phyloP scores from a whole-genome alignment of 2,888 invertebrate genomes.

The Folsomia manolachei region DNA sequence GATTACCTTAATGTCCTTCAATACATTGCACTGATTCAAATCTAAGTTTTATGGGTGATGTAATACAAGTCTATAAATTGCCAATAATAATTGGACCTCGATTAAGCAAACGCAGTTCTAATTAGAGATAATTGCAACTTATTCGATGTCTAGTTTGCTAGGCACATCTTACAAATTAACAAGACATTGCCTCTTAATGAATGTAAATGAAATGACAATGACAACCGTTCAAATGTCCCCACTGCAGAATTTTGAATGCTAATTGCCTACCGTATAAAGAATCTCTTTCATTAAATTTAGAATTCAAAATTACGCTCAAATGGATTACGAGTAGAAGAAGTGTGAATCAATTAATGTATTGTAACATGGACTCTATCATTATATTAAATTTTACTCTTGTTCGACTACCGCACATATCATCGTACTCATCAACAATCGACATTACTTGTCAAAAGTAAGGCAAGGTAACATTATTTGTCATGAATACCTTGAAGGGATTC shows the following conservation, averaged over 20 bases:
- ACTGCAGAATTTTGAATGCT: not conserved
- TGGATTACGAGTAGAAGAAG: not conserved
- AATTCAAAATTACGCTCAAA: not conserved
- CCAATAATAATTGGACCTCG: too few relatives aligned
- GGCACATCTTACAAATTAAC: too few relatives aligned
- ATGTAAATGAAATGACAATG: not conserved
- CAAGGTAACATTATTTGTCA: constrained; percentile 10
- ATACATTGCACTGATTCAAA: too few relatives aligned
- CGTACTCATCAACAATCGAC: not conserved
- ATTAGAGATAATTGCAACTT: too few relatives aligned
- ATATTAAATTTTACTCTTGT: too few relatives aligned
- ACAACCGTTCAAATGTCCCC: not conserved
- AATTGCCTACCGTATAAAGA: not conserved
- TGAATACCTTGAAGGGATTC: not conserved
- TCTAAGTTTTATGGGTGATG: too few relatives aligned
- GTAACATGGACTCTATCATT: too few relatives aligned
- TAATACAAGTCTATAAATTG: too few relatives aligned
- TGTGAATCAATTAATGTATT: not conserved
- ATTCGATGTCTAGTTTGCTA: too few relatives aligned
- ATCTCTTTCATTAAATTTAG: not conserved
- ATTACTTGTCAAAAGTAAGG: constrained; percentile 5
- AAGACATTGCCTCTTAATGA: too few relatives aligned
- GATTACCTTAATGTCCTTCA: too few relatives aligned
- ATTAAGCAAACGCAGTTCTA: too few relatives aligned
- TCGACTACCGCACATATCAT: not conserved